These are phyloP conservation scores for Sebastes taczanowskii DNA, from an alignment of 2,797 vertebrate species.

Conservation along the genomic window DNA sequence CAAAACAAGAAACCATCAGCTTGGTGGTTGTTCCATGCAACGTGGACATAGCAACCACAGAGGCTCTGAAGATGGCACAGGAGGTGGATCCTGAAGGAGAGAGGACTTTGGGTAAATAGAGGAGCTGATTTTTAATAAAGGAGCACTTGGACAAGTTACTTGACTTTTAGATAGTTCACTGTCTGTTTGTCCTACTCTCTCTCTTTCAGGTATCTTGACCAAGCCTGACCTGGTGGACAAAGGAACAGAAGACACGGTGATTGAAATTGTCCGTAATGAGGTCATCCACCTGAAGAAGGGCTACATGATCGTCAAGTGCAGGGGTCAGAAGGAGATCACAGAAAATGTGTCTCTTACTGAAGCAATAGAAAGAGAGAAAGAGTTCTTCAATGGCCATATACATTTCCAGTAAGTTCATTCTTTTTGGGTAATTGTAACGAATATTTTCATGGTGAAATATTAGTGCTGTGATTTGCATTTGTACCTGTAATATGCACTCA, in stretches of 20 bases:
- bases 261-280: conserved; percentile 84
- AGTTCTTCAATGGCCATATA: conserved; percentile 84
- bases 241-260: conserved; percentile 83
- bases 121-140: not conserved
- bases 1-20: conserved; percentile 88
- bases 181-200: not conserved
- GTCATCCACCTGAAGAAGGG: conserved; percentile 87
- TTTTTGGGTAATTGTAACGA: not conserved
- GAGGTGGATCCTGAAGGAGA: conserved; percentile 87
- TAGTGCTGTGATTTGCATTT: not conserved
- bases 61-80: conserved; percentile 91
- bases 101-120: conserved; percentile 87
- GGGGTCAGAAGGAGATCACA: conserved; percentile 89
- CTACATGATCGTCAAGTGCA: conserved; percentile 92
- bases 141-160: not conserved
- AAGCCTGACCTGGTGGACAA: conserved; percentile 92
- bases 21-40: conserved; percentile 91
- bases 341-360: conserved; percentile 76
- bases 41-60: conserved; percentile 92
- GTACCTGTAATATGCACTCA: not conserved
- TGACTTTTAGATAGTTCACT: not conserved
- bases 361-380: conserved; percentile 82
- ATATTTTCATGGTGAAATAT: not conserved
- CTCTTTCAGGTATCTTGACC: conserved; percentile 88
- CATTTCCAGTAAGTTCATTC: conserved; percentile 56